These are phyloP conservation scores for Cyanoramphus novaezelandiae DNA, from an alignment of 2,113 vertebrate species.

Conservation along the genomic window DNA sequence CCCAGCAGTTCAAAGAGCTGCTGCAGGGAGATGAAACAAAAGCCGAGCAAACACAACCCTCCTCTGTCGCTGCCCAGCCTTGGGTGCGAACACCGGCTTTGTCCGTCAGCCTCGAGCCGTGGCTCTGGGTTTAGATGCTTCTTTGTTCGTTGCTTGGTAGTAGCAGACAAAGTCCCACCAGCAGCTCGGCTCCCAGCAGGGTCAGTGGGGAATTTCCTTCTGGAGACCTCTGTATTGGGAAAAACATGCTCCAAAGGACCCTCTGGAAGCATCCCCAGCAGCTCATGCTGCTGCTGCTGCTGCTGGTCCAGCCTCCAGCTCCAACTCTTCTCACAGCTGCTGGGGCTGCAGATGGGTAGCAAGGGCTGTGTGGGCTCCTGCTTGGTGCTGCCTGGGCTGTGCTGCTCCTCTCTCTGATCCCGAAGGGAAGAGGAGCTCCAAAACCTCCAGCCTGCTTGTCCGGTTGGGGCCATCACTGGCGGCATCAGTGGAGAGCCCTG, in stretches of 20 bases:
- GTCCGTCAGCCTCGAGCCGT: accelerated
- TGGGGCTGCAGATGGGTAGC: not conserved
- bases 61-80: not conserved
- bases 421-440: not conserved
- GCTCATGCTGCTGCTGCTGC: not conserved
- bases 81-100: not conserved
- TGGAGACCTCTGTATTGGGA: not conserved
- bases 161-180: not conserved
- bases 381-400: not conserved
- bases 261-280: not conserved
- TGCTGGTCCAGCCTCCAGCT: not conserved
- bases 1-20: not conserved
- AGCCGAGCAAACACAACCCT: not conserved
- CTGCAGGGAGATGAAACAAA: not conserved
- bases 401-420: not conserved
- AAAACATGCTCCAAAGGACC: not conserved
- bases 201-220: not conserved
- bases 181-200: not conserved
- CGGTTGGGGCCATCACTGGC: accelerated
- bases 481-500: not conserved
- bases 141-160: not conserved
- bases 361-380: not conserved
- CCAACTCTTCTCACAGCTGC: not conserved
- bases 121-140: too few species aligned
- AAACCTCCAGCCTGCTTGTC: not conserved